phyloP scores from a whole-genome alignment of 2,888 invertebrate species.

The Chironomus riparius region DNA sequence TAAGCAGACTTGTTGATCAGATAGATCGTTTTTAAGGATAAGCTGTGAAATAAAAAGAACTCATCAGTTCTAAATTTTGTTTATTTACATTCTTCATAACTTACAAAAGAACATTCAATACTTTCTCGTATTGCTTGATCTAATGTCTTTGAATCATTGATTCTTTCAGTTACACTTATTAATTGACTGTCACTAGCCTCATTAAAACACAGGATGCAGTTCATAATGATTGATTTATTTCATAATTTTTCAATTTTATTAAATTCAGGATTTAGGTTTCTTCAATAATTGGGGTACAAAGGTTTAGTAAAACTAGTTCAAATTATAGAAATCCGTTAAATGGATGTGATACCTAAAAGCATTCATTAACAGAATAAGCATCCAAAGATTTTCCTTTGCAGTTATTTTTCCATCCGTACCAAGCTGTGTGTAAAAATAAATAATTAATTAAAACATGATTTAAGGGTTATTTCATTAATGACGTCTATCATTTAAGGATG shows the following conservation, averaged over 20 bases:
- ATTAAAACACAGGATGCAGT: background rate
- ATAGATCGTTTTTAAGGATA: too few relatives aligned
- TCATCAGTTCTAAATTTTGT: background rate
- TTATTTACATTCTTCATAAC: background rate
- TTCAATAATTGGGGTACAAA: too few relatives aligned
- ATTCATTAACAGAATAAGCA: conserved; percentile 31
- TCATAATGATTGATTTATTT: background rate
- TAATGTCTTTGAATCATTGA: background rate
- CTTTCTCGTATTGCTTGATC: background rate
- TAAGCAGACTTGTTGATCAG: too few relatives aligned
- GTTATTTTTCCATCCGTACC: conserved; percentile 38
- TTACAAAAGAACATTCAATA: background rate
- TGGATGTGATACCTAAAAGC: conserved; percentile 28
- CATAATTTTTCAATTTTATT: too few relatives aligned
- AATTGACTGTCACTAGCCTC: background rate
- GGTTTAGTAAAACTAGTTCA: too few relatives aligned
- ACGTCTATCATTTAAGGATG: too few relatives aligned
- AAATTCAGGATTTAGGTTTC: too few relatives aligned
- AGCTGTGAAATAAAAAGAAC: too few relatives aligned
- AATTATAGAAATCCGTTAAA: too few relatives aligned
- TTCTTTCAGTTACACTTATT: background rate
- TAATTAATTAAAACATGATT: too few relatives aligned
- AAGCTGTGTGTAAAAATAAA: conserved; percentile 34
- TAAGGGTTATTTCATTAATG: too few relatives aligned
- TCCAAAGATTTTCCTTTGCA: conserved; percentile 34